Percentiles rank a stretch among this genome's conserved stretches.
These are phyloP conservation scores for Acanthosepion esculentum DNA, from an alignment of 2,888 invertebrate species.

Conservation along the genomic window DNA sequence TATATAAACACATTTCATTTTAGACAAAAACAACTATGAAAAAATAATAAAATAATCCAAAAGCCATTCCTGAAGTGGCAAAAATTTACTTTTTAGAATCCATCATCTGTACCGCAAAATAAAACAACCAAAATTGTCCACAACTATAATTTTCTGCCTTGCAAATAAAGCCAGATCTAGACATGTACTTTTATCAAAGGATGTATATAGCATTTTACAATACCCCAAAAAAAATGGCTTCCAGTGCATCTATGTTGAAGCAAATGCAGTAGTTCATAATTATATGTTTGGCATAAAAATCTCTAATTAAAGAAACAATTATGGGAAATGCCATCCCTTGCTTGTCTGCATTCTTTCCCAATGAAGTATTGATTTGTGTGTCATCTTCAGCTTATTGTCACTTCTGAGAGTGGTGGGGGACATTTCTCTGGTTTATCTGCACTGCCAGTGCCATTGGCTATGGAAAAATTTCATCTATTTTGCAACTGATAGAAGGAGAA, in stretches of 20 bases:
- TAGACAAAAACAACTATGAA: neutral
- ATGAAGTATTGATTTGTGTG: slow-evolving; percentile 33
- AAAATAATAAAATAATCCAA: neutral
- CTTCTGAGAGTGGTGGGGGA: neutral
- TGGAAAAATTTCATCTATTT: neutral
- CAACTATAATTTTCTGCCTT: neutral
- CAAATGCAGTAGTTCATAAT: neutral
- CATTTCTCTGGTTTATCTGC: neutral
- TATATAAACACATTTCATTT: neutral
- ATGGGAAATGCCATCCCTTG: neutral
- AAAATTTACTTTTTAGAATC: neutral
- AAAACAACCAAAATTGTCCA: neutral
- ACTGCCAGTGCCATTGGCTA: neutral
- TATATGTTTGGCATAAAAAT: slow-evolving; percentile 2
- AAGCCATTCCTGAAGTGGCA: neutral
- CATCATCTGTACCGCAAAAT: neutral
- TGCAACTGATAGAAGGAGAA: neutral
- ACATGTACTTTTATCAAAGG: slow-evolving; percentile 8
- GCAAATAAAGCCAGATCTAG: neutral
- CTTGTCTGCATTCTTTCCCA: neutral
- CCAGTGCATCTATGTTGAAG: neutral
- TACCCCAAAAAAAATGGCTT: neutral
- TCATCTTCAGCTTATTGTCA: neutral
- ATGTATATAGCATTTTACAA: neutral
- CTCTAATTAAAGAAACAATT: neutral